These are phyloP conservation scores for Mactra quadrangularis DNA, from an alignment of 1,140 invertebrate species.

Conservation along the genomic window DNA sequence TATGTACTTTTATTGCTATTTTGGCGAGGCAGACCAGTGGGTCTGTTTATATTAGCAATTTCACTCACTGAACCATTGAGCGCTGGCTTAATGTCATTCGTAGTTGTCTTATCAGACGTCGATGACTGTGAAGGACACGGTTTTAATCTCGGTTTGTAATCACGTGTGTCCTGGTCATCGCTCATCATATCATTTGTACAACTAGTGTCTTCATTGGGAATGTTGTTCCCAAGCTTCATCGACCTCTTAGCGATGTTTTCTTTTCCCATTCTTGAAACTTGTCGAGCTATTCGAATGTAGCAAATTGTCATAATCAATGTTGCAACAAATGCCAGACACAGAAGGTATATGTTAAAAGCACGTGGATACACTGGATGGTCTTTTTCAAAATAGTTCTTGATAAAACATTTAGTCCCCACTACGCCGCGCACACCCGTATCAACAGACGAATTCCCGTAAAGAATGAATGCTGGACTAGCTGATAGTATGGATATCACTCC, in stretches of 20 bases:
- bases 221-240: neutral
- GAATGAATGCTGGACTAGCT: conserved; percentile 27
- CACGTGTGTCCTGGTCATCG: too few species aligned
- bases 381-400: conserved; percentile 25
- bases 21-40: too few species aligned
- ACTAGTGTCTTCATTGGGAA: too few species aligned
- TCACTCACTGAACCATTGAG: too few species aligned
- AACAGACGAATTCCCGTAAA: conserved; percentile 39
- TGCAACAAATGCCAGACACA: conserved; percentile 32
- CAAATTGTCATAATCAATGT: conserved; percentile 30
- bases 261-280: conserved; percentile 52
- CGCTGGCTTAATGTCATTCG: too few species aligned
- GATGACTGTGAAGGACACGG: too few species aligned
- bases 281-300: conserved; percentile 42
- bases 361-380: conserved; percentile 19
- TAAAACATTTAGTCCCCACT: conserved; percentile 42
- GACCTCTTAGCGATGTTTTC: conserved; percentile 19
- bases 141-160: too few species aligned
- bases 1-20: too few species aligned
- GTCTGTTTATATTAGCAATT: too few species aligned
- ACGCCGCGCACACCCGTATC: conserved; percentile 8
- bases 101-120: too few species aligned
- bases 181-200: too few species aligned
- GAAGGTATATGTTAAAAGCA: conserved; percentile 51
- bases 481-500: conserved; percentile 26